A percentile compares a stretch with the other conserved stretches of the same genome.
Evolutionary conservation across 92 coral and sea anemone species (phyloP).

Genomic region (Palythoa grandiflora): DNA sequence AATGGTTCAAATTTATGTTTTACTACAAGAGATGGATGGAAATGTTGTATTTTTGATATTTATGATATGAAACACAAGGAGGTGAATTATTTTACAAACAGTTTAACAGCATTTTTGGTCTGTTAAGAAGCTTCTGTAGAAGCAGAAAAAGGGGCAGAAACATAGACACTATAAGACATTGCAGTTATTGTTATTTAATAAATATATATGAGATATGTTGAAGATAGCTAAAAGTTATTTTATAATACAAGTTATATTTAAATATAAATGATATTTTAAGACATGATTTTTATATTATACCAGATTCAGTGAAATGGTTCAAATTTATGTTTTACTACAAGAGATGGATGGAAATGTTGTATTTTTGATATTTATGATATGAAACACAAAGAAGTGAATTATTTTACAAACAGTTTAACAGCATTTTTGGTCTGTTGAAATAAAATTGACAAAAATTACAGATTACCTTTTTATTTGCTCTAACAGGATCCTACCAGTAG

Average conservation of each 20-base stretch:
- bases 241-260: too few relatives aligned
- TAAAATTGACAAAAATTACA: too few relatives aligned
- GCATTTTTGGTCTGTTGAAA: too few relatives aligned
- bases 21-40: constrained; percentile 46
- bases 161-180: too few relatives aligned
- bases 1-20: constrained; percentile 52
- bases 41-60: constrained; percentile 44
- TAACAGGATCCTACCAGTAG: constrained; percentile 51
- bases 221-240: too few relatives aligned
- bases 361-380: too few relatives aligned
- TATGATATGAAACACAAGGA: constrained; percentile 41
- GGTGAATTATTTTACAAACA: constrained; percentile 40
- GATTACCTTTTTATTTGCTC: constrained; percentile 27
- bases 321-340: not conserved
- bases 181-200: too few relatives aligned
- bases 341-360: constrained; percentile 31
- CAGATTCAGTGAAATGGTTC: constrained; percentile 37
- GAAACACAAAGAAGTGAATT: too few relatives aligned
- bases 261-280: not conserved
- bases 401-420: too few relatives aligned
- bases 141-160: too few relatives aligned
- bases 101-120: too few relatives aligned
- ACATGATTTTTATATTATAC: not conserved
- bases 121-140: too few relatives aligned
- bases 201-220: not conserved